A percentile compares a stretch with the other conserved stretches of the same genome.
Evolutionary conservation across 2,888 invertebrate species (phyloP).

Genomic region (Trissoscelio sp.): DNA sequence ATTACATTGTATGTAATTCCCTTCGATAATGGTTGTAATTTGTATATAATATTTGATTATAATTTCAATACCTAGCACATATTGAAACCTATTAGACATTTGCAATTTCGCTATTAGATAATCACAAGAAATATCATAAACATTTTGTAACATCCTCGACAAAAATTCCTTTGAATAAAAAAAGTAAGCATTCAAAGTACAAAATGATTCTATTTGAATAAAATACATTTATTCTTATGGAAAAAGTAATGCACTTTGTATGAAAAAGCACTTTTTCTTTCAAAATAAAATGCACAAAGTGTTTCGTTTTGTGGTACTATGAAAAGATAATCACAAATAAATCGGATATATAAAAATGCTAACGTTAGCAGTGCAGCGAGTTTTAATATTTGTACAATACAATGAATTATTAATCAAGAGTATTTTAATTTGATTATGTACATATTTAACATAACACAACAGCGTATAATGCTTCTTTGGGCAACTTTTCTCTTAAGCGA

Average conservation of each 20-base stretch:
- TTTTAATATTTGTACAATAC: constrained; percentile 16
- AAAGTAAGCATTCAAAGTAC: too few species aligned
- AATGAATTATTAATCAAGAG: constrained; percentile 24
- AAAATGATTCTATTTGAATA: too few species aligned
- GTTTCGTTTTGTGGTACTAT: too few species aligned
- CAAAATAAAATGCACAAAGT: too few species aligned
- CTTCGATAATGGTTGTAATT: constrained; percentile 47
- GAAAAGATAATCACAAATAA: too few species aligned
- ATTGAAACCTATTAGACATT: constrained; percentile 15
- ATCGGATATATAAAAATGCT: too few species aligned
- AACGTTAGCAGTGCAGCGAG: too few species aligned
- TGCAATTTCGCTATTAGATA: neutral
- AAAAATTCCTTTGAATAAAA: too few species aligned
- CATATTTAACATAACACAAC: constrained; percentile 32
- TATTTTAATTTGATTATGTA: constrained; percentile 26
- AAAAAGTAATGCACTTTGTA: too few species aligned
- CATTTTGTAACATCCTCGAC: neutral
- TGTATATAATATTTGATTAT: constrained; percentile 37
- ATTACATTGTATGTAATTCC: constrained; percentile 56
- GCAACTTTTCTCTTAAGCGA: constrained; percentile 57
- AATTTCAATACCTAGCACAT: constrained; percentile 19
- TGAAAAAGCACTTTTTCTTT: too few species aligned
- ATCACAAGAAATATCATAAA: neutral
- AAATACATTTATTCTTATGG: too few species aligned
- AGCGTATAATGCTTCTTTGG: constrained; percentile 5